Base-by-base conservation (phyloP, 2,797 vertebrate species). In the Gymnodraco acuticeps region DNA sequence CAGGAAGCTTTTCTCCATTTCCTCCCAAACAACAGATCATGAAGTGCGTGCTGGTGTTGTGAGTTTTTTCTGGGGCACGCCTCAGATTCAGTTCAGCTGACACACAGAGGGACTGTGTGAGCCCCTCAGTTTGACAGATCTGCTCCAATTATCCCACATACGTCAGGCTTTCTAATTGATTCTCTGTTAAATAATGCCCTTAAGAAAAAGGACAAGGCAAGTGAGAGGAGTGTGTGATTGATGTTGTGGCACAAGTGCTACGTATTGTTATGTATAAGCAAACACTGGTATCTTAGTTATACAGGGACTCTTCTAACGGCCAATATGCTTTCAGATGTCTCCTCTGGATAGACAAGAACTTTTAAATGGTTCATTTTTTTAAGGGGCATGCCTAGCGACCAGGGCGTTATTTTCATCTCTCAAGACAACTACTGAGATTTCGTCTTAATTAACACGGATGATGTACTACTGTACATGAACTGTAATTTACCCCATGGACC, bases 401-500 rank as follows among this genome's bases (percentile, higher is more conserved):
- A 47, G 3, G 9, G 45, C 12, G 1, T 75, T 74, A 60, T 54
- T 65, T 73, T 59, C 0, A 48, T 12, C 43, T 46, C 45, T 68
- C 43, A 50, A 71, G 17, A 70, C 42, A 55, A 20, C 70, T 43
- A 5, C 14, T 6, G 58, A 56, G n/a, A 69, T 59, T 63, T 61
- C 9, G 48, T 58, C 23, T 27, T 78, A 74, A 72, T 65, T 31
- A 80, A 69, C 27, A 77, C 20, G 55, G 54, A 64, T 47, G 46
- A 82, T 38, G 71, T 56, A 78, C 64, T 73, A 27, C 27, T 27
- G 27, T 27, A 27, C 27, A 73, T 60, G 43, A 38, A 38, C 33
- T 80, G 47, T 66, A 71, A 83, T 80, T 78, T 78, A 78, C 58
- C 53, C 47, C 10, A 51, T 60, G 61, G 68, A 68, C 14, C 23